Conservation (phyloP, 2,888 invertebrate genomes). For the Brenthis daphne region DNA sequence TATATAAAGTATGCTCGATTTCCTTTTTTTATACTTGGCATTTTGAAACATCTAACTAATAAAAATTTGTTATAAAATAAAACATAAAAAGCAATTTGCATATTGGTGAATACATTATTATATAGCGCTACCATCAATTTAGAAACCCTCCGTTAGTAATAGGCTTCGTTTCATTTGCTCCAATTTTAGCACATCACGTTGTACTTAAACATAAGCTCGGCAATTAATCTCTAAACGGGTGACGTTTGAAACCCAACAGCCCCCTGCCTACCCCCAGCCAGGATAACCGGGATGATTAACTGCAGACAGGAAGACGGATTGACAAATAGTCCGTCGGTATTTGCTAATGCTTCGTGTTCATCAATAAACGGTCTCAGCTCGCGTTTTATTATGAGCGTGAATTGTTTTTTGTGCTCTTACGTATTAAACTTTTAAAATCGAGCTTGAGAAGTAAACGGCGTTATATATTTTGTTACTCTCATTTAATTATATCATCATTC, state of each 20-base stretch:
- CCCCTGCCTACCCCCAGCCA: conserved; percentile 48
- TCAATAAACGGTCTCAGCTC: conserved; percentile 68
- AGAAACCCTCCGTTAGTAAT: conserved; percentile 20
- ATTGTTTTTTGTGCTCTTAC: conserved; percentile 28
- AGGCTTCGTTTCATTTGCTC: conserved; percentile 46
- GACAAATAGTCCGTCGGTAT: conserved; percentile 82
- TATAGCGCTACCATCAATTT: not conserved
- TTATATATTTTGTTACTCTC: too few relatives aligned
- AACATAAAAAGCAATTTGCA: too few relatives aligned
- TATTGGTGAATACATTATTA: not conserved
- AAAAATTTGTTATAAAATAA: too few relatives aligned
- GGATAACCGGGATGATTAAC: conserved; percentile 77
- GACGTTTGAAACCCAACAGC: conserved; percentile 54
- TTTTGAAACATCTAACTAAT: too few relatives aligned
- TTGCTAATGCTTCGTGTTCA: conserved; percentile 76
- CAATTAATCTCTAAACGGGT: conserved; percentile 77
- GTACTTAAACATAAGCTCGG: conserved; percentile 65
- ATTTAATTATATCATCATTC: too few relatives aligned
- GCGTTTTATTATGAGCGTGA: conserved; percentile 38
- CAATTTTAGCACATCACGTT: conserved; percentile 65
- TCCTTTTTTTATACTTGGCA: too few relatives aligned
- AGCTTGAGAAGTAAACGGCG: too few relatives aligned
- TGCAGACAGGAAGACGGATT: conserved; percentile 79
- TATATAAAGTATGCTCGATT: too few relatives aligned
- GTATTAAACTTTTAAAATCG: too few relatives aligned